Base-by-base conservation (phyloP, 2,797 vertebrate species). In the Siniperca scherzeri region DNA sequence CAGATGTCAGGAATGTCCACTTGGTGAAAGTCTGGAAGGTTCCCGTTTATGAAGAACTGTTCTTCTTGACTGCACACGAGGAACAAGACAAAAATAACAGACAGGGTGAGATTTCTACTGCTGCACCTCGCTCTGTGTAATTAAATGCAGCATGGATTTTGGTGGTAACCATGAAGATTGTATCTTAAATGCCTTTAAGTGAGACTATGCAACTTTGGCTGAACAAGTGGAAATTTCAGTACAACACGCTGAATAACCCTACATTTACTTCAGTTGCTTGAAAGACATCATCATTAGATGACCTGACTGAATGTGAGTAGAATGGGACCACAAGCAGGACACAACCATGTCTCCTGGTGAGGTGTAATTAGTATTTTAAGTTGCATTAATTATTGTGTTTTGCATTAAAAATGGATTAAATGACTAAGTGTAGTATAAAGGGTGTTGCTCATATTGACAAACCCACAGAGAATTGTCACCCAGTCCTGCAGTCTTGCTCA, bases 21-120 rank as follows among this genome's bases (percentile, higher is more conserved):
- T 3, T 93, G 92, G 83, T 96, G 95, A 60, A 96, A 94, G 83
- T 97, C 96, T 38, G 96, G 96, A 38, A 97, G 94, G n/a, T 87
- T 85, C 14, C 86, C 89, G 8, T 96, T 96, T 11, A 97, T 94
- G 81, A 90, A 96, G 88, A 77, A 95, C 83, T 97, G 96, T 61
- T 97, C 96, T 0, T 94, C 95, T 78, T 95, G 50, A 89, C 96
- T 96, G 79, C 48, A 84, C 16, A 86, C 0, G 2, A 73, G 44
- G 17, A 82, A 60, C 1, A 1, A 3, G 11, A 81, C n/a, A 82
- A 42, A 74, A 5, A 27, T 27, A 14, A 70, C 14, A 78, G 12
- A 61, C 27, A 2, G 9, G 14, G 11, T 60, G 7, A 57, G 8
- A 57, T n/a, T 42, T 74, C 7, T 38, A 22, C 38, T 36, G 36